Conservation (phyloP, 1,140 invertebrate species). For the Hermatobates lingyangjiaoensis region DNA sequence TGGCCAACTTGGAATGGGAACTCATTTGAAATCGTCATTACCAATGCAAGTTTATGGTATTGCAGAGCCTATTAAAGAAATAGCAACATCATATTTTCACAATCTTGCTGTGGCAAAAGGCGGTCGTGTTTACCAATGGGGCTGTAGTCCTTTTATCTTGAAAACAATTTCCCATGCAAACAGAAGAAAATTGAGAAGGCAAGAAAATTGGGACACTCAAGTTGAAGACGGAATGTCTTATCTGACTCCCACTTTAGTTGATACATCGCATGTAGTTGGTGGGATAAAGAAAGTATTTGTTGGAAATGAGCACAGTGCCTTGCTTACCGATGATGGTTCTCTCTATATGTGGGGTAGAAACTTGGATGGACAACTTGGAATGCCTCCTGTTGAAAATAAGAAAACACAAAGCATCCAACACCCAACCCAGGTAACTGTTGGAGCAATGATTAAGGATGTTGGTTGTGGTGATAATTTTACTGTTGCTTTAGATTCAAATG, state of each 20-base stretch:
- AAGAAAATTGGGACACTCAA: conserved; percentile 8
- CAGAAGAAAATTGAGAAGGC: conserved; percentile 27
- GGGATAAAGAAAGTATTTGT: conserved; percentile 35
- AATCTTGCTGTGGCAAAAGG: conserved; percentile 49
- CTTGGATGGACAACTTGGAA: conserved; percentile 49
- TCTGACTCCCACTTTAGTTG: conserved; percentile 33
- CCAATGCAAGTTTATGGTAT: conserved; percentile 36
- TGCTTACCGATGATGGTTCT: conserved; percentile 41
- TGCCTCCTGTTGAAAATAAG: conserved; percentile 22
- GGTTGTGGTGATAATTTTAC: conserved; percentile 50
- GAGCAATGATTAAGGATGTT: conserved; percentile 23
- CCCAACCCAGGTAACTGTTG: conserved; percentile 23
- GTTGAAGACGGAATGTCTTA: conserved; percentile 22
- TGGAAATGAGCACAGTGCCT: conserved; percentile 43
- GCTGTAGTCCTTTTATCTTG: conserved; percentile 54
- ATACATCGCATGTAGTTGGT: conserved; percentile 34
- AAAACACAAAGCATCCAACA: conserved; percentile 24
- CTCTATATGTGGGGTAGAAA: conserved; percentile 51
- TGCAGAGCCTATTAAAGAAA: conserved; percentile 36
- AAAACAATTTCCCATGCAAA: conserved; percentile 43
- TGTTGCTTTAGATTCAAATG: conserved; percentile 36
- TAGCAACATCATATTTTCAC: conserved; percentile 63
- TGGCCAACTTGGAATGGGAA: conserved; percentile 51
- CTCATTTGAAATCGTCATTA: conserved; percentile 34
- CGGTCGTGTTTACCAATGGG: conserved; percentile 55